Base-by-base conservation (phyloP, 2,113 vertebrate genomes). In the Sapayoa aenigma region DNA sequence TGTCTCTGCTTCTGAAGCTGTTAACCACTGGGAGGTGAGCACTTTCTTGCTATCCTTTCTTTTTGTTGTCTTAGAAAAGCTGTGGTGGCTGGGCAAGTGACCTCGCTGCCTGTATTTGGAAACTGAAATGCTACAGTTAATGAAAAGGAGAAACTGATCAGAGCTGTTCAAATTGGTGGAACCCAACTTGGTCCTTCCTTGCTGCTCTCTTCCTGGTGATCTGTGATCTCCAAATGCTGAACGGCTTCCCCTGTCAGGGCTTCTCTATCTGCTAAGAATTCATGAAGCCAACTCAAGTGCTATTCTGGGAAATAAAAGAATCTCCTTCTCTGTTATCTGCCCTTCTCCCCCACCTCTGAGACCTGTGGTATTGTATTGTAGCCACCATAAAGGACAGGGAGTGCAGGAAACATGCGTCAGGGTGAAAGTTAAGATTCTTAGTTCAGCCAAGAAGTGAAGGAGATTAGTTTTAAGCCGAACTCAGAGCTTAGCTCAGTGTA, bases 391-490 rank as follows among this genome's bases (percentile, higher is more conserved):
- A 1, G 65, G 52, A 93, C 68, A 75, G 39, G n/a, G 46, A 74
- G 24, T 39, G 37, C 59, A 85, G 41, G 46, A 66, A 86, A 56
- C 88, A 53, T 19, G 33, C 30, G 78, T 84, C 33, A 23, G 68
- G 81, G 14, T 87, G 52, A 28, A 78, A 83, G 68, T 87, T 86
- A 87, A 92, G 56, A 59, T 23, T 87, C 49, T 76, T 73, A 89
- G 58, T 90, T 92, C 59, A 90, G 80, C 65, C 56, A 74, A 31
- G 79, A 93, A 91, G 39, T 47, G 76, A 83, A 65, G 82, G 79
- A n/a, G 90, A 93, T 96, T 94, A 95, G n/a, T 72, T 84, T 77
- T 93, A 86, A 95, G 73, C 80, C 60, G 60, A 44, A 44, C 33
- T 90, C 33, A 56, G 31, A 77, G 89, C 80, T 93, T 81, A 89